Percentiles rank a stretch among this genome's conserved stretches.
These are phyloP conservation scores for Gymnocephalus cernua DNA, from an alignment of 2,113 vertebrate genomes.

Conservation along the genomic window DNA sequence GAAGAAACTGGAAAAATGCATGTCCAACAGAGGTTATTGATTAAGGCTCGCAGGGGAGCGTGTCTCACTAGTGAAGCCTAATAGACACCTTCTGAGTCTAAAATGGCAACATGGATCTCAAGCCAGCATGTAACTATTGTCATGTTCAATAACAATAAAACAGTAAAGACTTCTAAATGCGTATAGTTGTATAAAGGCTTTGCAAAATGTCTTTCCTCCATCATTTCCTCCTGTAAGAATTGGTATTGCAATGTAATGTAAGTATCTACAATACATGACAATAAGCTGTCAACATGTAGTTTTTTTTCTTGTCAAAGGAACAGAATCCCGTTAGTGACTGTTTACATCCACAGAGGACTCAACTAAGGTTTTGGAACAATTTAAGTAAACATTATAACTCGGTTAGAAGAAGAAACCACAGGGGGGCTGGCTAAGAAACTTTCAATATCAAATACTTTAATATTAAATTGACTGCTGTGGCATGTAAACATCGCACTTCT, in stretches of 20 bases:
- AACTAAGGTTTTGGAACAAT: slow-evolving; percentile 15
- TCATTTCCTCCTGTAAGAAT: not conserved
- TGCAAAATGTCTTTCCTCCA: not conserved
- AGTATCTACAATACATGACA: not conserved
- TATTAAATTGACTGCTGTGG: not conserved
- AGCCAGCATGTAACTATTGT: slow-evolving; percentile 21
- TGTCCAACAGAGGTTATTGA: slow-evolving; percentile 73
- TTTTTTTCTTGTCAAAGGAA: not conserved
- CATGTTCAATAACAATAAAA: slow-evolving; percentile 36
- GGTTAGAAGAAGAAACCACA: not conserved
- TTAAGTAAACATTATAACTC: slow-evolving; percentile 22
- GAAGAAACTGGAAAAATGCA: slow-evolving; percentile 52
- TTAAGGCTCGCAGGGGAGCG: slow-evolving; percentile 55
- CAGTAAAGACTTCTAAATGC: not conserved
- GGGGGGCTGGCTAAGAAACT: slow-evolving; percentile 1
- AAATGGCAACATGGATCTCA: slow-evolving; percentile 57
- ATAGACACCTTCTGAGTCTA: slow-evolving; percentile 61
- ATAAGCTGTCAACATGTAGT: not conserved
- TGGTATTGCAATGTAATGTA: not conserved
- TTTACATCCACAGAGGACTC: slow-evolving; percentile 28
- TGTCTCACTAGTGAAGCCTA: slow-evolving; percentile 68
- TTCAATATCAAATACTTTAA: not conserved
- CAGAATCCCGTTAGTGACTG: slow-evolving; percentile 22
- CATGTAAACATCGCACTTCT: not conserved
- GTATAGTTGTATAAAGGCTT: not conserved